Evolutionary conservation across 2,888 invertebrate species (phyloP), one percentile per base, ranked within the genome.

Genomic region (Mycalesis mineus): DNA sequence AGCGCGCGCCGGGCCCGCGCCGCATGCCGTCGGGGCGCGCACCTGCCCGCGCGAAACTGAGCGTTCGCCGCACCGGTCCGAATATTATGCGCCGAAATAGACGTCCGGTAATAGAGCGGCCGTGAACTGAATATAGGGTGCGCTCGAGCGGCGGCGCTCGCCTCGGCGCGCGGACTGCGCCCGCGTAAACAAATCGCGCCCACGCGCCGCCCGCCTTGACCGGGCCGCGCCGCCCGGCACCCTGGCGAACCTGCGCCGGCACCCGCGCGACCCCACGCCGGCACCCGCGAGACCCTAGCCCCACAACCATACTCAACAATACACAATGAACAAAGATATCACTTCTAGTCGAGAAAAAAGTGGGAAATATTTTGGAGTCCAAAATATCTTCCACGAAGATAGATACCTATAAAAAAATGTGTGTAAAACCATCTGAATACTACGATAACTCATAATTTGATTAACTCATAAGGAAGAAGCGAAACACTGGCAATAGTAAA

Each of bases 61-160:
- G 74, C 82, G 78, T 78, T 77, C 82, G 76, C 79, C 74, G 80
- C 80, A 81, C 82, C 79, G 82, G 77, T 77, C 80, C 69, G 75
- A 78, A 77, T 82, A 79, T 82, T 80, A 80, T 83, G 82, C 77
- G 82, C 85, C 83, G 84, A 86, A 86, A 85, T 86, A 86, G 86
- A 84, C 77, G 83, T 78, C 78, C 80, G 81, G 74, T 84, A 81
- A 85, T 87, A 86, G 86, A 80, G 85, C 86, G 87, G 80, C 87
- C 87, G 87, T 87, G 87, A 87, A 87, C 87, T 86, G 87, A 79
- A 85, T 85, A 79, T 69, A 75, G 83, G 79, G 78, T 78, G 84
- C 78, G 80, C 79, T 73, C 75, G 80, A 77, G 74, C 71, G 70
- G 72, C 72, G 71, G 72, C 70, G 73, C 68, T 69, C 72, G 68